Base-by-base conservation (phyloP, 53 echinoderm and acorn worm species). In the Paelopatides confundens region DNA sequence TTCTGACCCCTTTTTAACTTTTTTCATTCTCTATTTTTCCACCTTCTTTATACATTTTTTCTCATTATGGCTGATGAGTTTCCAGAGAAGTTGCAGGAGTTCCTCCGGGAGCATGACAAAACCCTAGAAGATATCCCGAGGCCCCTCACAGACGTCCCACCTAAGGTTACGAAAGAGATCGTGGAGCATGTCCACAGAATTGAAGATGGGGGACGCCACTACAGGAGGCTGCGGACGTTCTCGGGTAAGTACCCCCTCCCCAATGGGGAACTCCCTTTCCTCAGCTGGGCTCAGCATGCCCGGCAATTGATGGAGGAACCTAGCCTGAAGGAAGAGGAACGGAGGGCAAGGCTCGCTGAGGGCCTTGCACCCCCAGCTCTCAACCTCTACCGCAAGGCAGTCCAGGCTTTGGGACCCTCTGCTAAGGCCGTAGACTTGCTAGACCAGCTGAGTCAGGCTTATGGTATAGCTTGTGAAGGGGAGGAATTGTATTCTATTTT, bases 201-300 rank as follows among this genome's bases (percentile, higher is more conserved):
- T 0, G 1, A 47, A 0, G 76, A 76, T n/a, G 0, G 24, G 40
- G 35, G 35, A 0, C 4, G 37, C 38, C 71, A 71, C 17, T 62
- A 90, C 3, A n/a, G 86, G 12, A n/a, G 86, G 2, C 86, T 94
- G 14, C 40, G 91, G 40, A 78, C 81, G 4, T 94, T 94, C 34
- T 94, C 94, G 0, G 89, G 94, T 1, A 77, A 81, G 66, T 29
- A 36, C 3, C 93, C 94, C 8, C 34, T 88, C 0, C 91, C 89
- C 27, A 86, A 63, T 52, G 89, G 87, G 71, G 76, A 76, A 47
- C 40, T 47, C 37, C 48, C 76, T 4, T 76, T 76, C 27, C 0
- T n/a, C 37, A 76, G 76, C 28, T 76, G 76, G 76, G 48, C 38
- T 3, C 76, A 76, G 26, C 76, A 21, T 14, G 94, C 86, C 29